A percentile compares a stretch with the other conserved stretches of the same genome.
These are phyloP conservation scores for Cnemophilus loriae DNA, from an alignment of 2,113 vertebrate genomes.

Conservation along the genomic window DNA sequence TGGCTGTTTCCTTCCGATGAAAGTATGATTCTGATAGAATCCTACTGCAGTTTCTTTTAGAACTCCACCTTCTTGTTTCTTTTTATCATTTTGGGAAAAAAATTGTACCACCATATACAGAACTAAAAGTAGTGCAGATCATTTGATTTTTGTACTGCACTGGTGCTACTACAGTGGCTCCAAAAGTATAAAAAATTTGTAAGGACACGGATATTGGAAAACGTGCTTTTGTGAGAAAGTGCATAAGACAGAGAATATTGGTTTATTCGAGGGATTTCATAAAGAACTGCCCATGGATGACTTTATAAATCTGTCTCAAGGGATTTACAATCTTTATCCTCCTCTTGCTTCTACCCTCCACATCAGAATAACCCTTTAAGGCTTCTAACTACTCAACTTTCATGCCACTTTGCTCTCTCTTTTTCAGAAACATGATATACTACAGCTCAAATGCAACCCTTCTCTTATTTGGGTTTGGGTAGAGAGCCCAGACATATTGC, in stretches of 20 bases:
- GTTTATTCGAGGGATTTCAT: not conserved
- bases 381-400: not conserved
- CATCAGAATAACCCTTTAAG: not conserved
- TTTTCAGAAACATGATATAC: not conserved
- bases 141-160: not conserved
- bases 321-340: not conserved
- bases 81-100: not conserved
- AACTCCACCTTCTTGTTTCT: not conserved
- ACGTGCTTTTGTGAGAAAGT: not conserved
- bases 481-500: not conserved
- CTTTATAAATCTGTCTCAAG: not conserved
- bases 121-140: not conserved
- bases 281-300: not conserved
- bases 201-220: not conserved
- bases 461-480: not conserved
- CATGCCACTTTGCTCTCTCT: fast-evolving
- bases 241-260: not conserved
- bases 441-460: not conserved
- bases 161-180: not conserved
- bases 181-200: not conserved
- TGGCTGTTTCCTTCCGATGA: not conserved
- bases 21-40: not conserved
- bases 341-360: not conserved
- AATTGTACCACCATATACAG: not conserved
- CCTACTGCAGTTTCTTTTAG: not conserved